Conservation (phyloP, 2,888 invertebrate genomes). For the Leptopterna dolabrata region DNA sequence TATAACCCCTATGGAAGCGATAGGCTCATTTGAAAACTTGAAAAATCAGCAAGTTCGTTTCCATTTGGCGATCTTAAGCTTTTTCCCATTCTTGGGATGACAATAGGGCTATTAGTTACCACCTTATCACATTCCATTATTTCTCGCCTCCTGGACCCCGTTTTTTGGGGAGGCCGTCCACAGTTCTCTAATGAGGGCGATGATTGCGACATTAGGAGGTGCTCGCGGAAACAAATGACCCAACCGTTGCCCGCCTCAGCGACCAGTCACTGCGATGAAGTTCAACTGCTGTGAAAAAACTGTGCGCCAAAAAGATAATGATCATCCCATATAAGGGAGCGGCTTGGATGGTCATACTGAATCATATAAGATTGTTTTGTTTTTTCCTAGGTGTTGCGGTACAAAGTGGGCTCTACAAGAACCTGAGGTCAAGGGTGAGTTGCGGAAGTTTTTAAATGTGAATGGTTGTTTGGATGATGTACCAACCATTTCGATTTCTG, state of each 20-base stretch:
- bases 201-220: background rate
- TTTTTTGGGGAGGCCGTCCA: background rate
- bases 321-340: background rate
- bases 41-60: background rate
- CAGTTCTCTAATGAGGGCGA: background rate
- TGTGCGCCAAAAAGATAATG: background rate
- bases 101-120: conserved; percentile 25
- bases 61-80: background rate
- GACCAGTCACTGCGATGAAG: background rate
- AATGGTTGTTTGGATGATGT: too few species aligned
- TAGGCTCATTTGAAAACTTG: background rate
- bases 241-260: background rate
- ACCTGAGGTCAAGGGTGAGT: background rate
- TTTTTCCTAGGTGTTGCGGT: background rate
- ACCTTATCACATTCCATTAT: conserved; percentile 19
- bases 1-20: background rate
- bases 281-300: background rate
- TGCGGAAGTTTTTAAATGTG: background rate
- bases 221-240: background rate
- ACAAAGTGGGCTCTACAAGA: background rate
- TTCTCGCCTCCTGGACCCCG: conserved; percentile 17
- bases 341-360: background rate
- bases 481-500: too few species aligned
- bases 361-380: background rate
- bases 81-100: background rate